Conservation (phyloP, 2,797 vertebrate genomes). For the Tympanoctomys barrerae region DNA sequence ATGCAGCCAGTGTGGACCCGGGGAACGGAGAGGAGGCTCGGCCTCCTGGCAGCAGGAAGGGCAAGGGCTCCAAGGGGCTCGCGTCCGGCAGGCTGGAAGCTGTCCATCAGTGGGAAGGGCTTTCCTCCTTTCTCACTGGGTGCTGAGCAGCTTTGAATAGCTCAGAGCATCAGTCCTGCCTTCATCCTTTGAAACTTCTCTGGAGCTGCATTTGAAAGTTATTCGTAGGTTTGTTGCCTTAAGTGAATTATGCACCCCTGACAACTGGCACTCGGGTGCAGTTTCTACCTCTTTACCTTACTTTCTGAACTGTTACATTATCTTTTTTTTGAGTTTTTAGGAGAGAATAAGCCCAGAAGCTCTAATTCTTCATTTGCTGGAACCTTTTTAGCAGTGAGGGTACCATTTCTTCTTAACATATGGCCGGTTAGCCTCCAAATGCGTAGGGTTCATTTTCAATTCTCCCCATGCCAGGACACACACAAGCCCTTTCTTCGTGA, state of each 20-base stretch:
- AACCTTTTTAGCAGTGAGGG: background rate
- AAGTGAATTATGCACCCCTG: constrained; percentile 21
- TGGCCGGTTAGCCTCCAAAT: constrained; percentile 14
- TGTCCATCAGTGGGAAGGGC: background rate
- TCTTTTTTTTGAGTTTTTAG: background rate
- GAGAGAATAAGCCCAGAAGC: background rate
- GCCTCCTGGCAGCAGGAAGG: background rate
- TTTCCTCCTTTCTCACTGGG: background rate
- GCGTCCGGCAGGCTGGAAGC: background rate
- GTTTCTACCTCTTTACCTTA: constrained; percentile 45
- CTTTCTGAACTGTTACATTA: constrained; percentile 55
- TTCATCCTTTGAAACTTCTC: constrained; percentile 36
- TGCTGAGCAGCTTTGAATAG: background rate
- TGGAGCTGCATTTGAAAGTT: constrained; percentile 4
- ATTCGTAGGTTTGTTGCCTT: background rate
- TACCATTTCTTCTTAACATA: background rate
- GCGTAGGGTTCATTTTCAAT: constrained; percentile 56
- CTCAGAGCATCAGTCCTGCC: background rate
- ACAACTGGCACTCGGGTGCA: background rate
- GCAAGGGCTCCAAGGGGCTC: background rate
- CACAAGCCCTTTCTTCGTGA: constrained; percentile 69
- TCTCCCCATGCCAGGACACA: constrained; percentile 44
- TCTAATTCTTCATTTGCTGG: background rate
- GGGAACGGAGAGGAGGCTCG: background rate
- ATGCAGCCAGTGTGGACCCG: background rate